Evolutionary conservation across 2,888 invertebrate species (phyloP).

Genomic region (Allygus modestus): DNA sequence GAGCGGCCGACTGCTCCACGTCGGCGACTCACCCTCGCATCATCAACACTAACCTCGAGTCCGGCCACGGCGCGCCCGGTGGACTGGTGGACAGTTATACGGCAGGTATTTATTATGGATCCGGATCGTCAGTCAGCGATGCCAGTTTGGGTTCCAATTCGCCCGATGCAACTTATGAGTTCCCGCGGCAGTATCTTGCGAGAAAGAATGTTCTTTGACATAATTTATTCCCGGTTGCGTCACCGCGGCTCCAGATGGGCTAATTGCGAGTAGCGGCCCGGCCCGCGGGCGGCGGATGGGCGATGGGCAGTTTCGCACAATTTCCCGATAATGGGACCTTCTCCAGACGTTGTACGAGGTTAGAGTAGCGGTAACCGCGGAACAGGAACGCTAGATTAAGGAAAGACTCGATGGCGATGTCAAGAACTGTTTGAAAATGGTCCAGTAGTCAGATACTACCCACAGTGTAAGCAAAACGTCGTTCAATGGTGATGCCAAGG

Average conservation of each 20-base stretch:
- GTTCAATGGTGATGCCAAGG: no score
- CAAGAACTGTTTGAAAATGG: no score
- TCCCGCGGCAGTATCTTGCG: slow-evolving; percentile 48
- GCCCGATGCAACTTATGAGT: slow-evolving; percentile 53
- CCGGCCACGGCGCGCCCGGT: neutral
- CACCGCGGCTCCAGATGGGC: slow-evolving; percentile 32
- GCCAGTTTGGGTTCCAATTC: slow-evolving; percentile 58
- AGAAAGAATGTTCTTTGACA: slow-evolving; percentile 52
- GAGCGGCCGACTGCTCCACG: no score
- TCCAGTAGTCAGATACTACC: no score
- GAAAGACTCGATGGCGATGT: no score
- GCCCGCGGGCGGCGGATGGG: neutral
- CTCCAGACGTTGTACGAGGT: no score
- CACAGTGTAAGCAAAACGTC: no score
- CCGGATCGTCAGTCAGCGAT: slow-evolving; percentile 35
- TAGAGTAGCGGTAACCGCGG: no score
- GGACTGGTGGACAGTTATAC: slow-evolving; percentile 43
- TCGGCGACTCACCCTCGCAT: no score
- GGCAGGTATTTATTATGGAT: slow-evolving; percentile 49
- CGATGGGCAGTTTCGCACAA: slow-evolving; percentile 38
- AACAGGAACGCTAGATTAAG: no score
- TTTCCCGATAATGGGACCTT: neutral
- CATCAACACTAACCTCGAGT: neutral
- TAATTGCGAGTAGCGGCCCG: slow-evolving; percentile 41
- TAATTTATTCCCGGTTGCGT: slow-evolving; percentile 47